Base-by-base conservation (phyloP, 1,140 invertebrate species). In the Neodiprion lecontei region DNA sequence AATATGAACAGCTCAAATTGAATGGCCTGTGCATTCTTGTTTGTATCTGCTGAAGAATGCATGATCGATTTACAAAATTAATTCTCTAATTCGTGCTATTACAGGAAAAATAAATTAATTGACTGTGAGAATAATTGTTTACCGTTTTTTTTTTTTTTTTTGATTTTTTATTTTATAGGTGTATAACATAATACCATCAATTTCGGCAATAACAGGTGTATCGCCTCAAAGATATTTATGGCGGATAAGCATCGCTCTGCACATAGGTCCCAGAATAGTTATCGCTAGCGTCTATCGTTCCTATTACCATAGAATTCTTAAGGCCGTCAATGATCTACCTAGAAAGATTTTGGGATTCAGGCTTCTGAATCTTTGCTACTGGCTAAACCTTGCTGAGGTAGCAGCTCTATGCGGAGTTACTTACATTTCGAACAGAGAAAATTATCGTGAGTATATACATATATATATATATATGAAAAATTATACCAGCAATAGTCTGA, bases 371-470 rank as follows among this genome's bases (percentile, higher is more conserved):
- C 86, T 94, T 28, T 95, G 95, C 79, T 96, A 95, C 83, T 96
- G 94, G 93, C 90, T 94, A 74, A 96, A 96, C 88, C 91, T 95
- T 76, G 90, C 95, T 80, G 96, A 97, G 89, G 91, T 97, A 75
- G 91, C 92, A 70, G 91, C 95, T 61, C 90, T 97, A 11, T 94
- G 94, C 79, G 95, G 96, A 68, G 96, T 97, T 14, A 96, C 96
- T 14, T 97, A 97, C 87, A 95, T 98, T 84, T 97, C 96, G 49
- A 97, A 97, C 87, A 93, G 93, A 84, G 96, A 97, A 89, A 98
- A 98, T 88, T 98, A 97, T 90, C 95, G 96, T 97, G 90, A 94
- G 95, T 94, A 78, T 74, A 47, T 74, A 28, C 7, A 69, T 17
- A 73, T 74, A 28, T 23, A 69, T 17, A 73, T 21, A 47, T 74